Percentiles rank a stretch among this genome's conserved stretches.
phyloP scores from a whole-genome alignment of 2,888 invertebrate genomes.

The Nymphalis urticae region DNA sequence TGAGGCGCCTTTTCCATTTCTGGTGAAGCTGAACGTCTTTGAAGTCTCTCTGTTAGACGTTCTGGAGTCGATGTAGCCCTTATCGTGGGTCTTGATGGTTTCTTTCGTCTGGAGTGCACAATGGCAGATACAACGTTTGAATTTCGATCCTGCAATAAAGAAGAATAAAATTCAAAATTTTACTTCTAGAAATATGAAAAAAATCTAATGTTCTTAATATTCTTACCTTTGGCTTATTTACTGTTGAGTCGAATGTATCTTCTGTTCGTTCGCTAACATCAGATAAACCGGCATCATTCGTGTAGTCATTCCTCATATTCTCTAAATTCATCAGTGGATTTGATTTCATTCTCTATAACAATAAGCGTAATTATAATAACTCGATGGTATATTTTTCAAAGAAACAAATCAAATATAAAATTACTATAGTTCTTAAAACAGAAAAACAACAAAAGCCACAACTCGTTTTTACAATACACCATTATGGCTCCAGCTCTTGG shows the following conservation, averaged over 20 bases:
- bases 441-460: too few species aligned
- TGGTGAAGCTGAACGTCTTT: slow-evolving; percentile 69
- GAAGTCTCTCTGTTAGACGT: slow-evolving; percentile 58
- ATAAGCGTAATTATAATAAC: not conserved
- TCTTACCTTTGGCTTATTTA: slow-evolving; percentile 59
- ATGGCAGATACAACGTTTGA: slow-evolving; percentile 70
- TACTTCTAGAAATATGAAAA: slow-evolving; percentile 4
- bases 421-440: too few species aligned
- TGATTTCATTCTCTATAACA: slow-evolving; percentile 66
- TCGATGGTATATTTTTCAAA: too few species aligned
- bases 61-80: slow-evolving; percentile 59
- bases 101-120: slow-evolving; percentile 70
- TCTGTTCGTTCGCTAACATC: slow-evolving; percentile 71
- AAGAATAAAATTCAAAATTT: not conserved
- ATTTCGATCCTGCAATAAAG: slow-evolving; percentile 68
- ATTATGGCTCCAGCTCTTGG: too few species aligned
- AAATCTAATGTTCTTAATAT: not conserved
- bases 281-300: slow-evolving; percentile 65
- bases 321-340: slow-evolving; percentile 70
- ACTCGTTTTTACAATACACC: too few species aligned
- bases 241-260: slow-evolving; percentile 63
- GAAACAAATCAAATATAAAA: too few species aligned
- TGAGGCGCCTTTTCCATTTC: slow-evolving; percentile 76
- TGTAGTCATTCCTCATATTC: slow-evolving; percentile 58
- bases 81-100: slow-evolving; percentile 59